These are phyloP conservation scores for Cryptomyrus ogoouensis DNA, from an alignment of 2,113 vertebrate genomes.

Conservation along the genomic window DNA sequence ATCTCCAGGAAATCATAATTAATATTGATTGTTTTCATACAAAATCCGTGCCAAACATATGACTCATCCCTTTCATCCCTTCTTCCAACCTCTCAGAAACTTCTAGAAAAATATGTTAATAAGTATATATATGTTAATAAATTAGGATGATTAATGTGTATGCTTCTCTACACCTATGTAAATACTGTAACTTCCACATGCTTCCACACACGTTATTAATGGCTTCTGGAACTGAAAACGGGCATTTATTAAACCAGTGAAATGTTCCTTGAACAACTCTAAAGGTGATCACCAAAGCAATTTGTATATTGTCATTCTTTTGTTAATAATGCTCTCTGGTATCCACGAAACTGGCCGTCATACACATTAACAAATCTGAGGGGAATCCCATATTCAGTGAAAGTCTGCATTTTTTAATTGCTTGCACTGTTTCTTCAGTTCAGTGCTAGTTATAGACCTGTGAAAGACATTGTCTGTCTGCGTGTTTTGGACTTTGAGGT, in stretches of 20 bases:
- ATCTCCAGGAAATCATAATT: neutral
- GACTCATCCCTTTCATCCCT: neutral
- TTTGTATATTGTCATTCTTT: neutral
- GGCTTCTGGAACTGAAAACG: neutral
- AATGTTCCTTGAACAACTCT: neutral
- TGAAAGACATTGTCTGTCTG: neutral
- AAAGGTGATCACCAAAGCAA: neutral
- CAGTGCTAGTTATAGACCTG: neutral
- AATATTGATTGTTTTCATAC: conserved; percentile 7
- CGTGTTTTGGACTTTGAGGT: neutral
- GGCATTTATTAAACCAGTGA: neutral
- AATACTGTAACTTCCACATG: neutral
- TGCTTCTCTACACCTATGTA: neutral
- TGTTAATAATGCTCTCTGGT: neutral
- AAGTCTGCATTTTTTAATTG: neutral
- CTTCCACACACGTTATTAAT: neutral
- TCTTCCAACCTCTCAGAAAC: neutral
- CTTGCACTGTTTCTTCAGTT: neutral
- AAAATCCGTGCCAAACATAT: neutral
- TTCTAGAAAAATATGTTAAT: neutral
- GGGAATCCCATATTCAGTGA: neutral
- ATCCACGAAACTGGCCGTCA: neutral
- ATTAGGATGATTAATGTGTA: neutral
- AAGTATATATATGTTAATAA: neutral
- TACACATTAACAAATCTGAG: neutral